phyloP scores from a whole-genome alignment of 2,888 invertebrate species.

The Nomada fabriciana region DNA sequence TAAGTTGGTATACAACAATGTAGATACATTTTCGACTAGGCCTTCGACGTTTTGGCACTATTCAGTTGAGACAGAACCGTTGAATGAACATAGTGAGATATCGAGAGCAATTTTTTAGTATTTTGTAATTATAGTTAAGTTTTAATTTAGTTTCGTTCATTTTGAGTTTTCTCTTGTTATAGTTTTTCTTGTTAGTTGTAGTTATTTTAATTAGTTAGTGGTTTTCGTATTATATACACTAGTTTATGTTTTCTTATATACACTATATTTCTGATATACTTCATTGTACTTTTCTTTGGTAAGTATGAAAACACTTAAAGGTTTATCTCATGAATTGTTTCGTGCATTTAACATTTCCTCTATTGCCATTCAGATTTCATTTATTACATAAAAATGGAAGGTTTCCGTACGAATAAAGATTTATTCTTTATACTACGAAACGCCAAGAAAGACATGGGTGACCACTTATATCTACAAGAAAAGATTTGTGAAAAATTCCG shows the following conservation, averaged over 20 bases:
- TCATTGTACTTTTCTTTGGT: no score
- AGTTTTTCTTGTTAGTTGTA: not conserved
- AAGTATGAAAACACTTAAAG: no score
- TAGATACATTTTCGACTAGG: no score
- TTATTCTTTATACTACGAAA: slow-evolving; percentile 9
- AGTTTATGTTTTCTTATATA: no score
- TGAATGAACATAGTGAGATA: no score
- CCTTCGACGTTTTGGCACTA: no score
- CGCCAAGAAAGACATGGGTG: not conserved
- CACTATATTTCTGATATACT: no score
- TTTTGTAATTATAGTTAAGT: not conserved
- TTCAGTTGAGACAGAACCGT: no score
- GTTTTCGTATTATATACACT: no score
- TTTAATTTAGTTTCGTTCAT: not conserved
- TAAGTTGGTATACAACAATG: no score
- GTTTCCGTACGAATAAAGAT: slow-evolving; percentile 6
- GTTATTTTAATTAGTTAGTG: no score
- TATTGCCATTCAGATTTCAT: not conserved
- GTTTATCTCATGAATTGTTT: no score
- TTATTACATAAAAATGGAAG: slow-evolving; percentile 4
- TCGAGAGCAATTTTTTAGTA: not conserved
- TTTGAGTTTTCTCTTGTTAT: not conserved
- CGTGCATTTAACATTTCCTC: not conserved
- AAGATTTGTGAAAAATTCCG: not conserved
- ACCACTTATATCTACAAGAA: not conserved